Evolutionary conservation across 2,888 invertebrate genomes (phyloP).

Genomic region (Orthosia gothica): DNA sequence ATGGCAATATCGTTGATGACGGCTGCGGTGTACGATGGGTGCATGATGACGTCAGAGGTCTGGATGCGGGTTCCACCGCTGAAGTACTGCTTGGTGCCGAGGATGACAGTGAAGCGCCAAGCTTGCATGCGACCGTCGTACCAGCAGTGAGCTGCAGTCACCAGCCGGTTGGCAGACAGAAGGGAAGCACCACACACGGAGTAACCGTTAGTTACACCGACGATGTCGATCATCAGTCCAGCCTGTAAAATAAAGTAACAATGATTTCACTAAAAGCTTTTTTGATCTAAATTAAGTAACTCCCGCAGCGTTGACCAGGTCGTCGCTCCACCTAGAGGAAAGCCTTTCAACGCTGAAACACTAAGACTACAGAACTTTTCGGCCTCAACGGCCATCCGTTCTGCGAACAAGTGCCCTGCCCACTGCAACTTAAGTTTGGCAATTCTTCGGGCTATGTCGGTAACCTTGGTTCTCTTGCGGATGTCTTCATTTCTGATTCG

Average conservation of each 20-base stretch:
- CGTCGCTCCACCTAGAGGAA: too few species aligned
- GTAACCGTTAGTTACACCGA: constrained; percentile 62
- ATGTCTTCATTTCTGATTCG: too few species aligned
- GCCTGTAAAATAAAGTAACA: constrained; percentile 65
- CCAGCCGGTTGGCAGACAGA: constrained; percentile 72
- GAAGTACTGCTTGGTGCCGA: constrained; percentile 74
- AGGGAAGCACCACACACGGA: constrained; percentile 80
- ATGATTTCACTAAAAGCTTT: background rate
- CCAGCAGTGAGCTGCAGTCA: constrained; percentile 68
- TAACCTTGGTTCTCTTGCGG: too few species aligned
- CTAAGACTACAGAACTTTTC: too few species aligned
- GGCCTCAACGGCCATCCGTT: too few species aligned
- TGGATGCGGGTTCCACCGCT: constrained; percentile 71
- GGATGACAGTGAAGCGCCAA: constrained; percentile 72
- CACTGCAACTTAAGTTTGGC: too few species aligned
- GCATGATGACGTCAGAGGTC: constrained; percentile 67
- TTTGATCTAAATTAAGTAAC: background rate
- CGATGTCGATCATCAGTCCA: constrained; percentile 77
- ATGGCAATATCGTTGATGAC: constrained; percentile 71
- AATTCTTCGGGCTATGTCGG: too few species aligned
- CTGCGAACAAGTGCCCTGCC: too few species aligned
- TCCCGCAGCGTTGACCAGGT: too few species aligned
- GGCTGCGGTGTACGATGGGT: constrained; percentile 68
- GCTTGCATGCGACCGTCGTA: constrained; percentile 74
- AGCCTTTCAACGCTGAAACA: too few species aligned